These are phyloP conservation scores for Dipodomys merriami DNA, from an alignment of 2,113 vertebrate genomes.

Conservation along the genomic window DNA sequence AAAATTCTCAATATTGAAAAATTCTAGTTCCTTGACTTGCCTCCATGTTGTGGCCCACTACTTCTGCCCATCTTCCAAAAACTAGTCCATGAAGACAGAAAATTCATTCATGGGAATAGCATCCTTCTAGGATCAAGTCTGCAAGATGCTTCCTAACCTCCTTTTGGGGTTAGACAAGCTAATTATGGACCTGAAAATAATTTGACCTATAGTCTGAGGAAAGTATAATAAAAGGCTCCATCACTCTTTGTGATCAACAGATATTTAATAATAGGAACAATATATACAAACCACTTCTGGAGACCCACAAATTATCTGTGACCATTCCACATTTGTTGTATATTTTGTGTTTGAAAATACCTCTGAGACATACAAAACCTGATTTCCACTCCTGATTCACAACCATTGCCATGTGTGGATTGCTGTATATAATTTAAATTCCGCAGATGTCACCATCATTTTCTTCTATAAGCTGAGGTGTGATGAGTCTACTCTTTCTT, in stretches of 20 bases:
- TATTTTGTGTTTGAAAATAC: not conserved
- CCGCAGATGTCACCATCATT: not conserved
- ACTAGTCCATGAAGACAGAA: not conserved
- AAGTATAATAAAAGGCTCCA: conserved; percentile 7
- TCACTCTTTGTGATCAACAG: not conserved
- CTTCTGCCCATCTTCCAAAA: not conserved
- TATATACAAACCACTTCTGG: not conserved
- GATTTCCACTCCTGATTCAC: not conserved
- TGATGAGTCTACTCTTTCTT: not conserved
- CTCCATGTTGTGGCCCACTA: not conserved
- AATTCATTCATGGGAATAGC: not conserved
- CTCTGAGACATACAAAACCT: not conserved
- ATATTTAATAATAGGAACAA: not conserved
- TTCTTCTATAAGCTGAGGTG: not conserved
- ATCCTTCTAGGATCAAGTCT: not conserved
- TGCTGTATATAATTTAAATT: not conserved
- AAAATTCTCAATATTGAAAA: conserved; percentile 3
- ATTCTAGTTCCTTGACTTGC: not conserved
- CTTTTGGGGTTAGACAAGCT: not conserved
- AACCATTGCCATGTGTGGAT: not conserved
- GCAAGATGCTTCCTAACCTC: not conserved
- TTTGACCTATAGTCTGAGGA: not conserved
- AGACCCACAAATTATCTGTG: not conserved
- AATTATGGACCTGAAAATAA: not conserved
- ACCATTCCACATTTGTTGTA: not conserved